A percentile compares a stretch with the other conserved stretches of the same genome.
Evolutionary conservation across 2,888 invertebrate species (phyloP).

Genomic region (Diaprepes abbreviatus): DNA sequence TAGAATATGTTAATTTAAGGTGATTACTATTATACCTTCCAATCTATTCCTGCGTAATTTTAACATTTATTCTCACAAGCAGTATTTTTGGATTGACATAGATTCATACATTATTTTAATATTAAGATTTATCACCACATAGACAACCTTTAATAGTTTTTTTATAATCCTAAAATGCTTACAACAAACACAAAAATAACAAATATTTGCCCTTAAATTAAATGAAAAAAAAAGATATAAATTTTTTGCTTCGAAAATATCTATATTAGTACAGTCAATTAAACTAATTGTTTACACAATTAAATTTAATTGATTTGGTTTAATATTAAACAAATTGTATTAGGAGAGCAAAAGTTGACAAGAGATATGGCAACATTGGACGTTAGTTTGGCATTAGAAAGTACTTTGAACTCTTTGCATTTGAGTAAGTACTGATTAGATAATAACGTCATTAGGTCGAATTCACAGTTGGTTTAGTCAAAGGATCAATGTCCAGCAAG

Average conservation of each 20-base stretch:
- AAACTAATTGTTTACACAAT: neutral
- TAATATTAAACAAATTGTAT: conserved; percentile 32
- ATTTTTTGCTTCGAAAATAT: too few species aligned
- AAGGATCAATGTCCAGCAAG: neutral
- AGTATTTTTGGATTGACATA: conserved; percentile 7
- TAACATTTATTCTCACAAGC: neutral
- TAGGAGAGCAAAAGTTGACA: conserved; percentile 8
- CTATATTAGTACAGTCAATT: neutral
- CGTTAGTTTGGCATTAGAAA: conserved; percentile 28
- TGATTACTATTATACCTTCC: too few species aligned
- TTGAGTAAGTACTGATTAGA: conserved; percentile 36
- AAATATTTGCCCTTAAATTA: neutral
- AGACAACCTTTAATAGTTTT: conserved; percentile 15
- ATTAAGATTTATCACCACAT: conserved; percentile 23
- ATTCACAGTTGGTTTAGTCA: neutral
- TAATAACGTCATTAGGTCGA: neutral
- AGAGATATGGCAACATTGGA: conserved; percentile 16
- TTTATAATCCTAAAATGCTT: neutral
- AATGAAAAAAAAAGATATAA: neutral
- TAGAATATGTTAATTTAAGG: too few species aligned
- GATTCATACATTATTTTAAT: conserved; percentile 8
- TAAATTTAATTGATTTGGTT: conserved; percentile 24
- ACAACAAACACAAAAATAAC: neutral
- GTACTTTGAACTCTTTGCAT: conserved; percentile 28
- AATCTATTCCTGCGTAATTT: too few species aligned